These are phyloP conservation scores for Tetragnatha versicolor DNA, from an alignment of 1,140 invertebrate species.

Conservation along the genomic window DNA sequence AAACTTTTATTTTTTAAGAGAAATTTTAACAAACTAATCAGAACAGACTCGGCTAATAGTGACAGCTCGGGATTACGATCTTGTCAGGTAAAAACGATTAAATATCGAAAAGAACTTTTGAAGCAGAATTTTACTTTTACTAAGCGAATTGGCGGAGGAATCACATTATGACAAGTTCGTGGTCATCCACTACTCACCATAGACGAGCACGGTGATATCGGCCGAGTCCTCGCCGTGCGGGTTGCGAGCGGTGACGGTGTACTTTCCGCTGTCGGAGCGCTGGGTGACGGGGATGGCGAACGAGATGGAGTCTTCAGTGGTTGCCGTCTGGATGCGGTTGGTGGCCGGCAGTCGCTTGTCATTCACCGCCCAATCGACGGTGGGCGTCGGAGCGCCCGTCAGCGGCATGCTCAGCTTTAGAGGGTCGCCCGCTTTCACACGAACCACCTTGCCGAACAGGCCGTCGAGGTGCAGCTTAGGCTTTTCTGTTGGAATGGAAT, in stretches of 20 bases:
- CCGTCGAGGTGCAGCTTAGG: constrained; percentile 90
- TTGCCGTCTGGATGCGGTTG: constrained; percentile 71
- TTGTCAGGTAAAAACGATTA: no score
- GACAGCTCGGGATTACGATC: no score
- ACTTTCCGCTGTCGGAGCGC: constrained; percentile 89
- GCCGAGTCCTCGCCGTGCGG: constrained; percentile 89
- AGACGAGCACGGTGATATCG: constrained; percentile 83
- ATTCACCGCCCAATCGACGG: constrained; percentile 88
- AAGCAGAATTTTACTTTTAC: not conserved
- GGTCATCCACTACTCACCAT: constrained; percentile 63
- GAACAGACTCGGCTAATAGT: no score
- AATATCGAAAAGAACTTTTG: not conserved
- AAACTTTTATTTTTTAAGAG: no score
- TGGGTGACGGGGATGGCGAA: constrained; percentile 87
- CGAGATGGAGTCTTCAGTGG: constrained; percentile 83
- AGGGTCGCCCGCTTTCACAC: constrained; percentile 96
- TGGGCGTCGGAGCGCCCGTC: constrained; percentile 91
- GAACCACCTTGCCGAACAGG: constrained; percentile 90
- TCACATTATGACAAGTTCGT: not conserved
- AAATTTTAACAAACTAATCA: no score
- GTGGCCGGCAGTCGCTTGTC: constrained; percentile 74
- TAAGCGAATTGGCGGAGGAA: no score
- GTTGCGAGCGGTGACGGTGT: constrained; percentile 88
- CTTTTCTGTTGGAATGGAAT: constrained; percentile 71
- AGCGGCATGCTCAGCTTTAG: constrained; percentile 93